Conservation (phyloP, 2,113 vertebrate genomes). For the Cyanoliseus patagonus region DNA sequence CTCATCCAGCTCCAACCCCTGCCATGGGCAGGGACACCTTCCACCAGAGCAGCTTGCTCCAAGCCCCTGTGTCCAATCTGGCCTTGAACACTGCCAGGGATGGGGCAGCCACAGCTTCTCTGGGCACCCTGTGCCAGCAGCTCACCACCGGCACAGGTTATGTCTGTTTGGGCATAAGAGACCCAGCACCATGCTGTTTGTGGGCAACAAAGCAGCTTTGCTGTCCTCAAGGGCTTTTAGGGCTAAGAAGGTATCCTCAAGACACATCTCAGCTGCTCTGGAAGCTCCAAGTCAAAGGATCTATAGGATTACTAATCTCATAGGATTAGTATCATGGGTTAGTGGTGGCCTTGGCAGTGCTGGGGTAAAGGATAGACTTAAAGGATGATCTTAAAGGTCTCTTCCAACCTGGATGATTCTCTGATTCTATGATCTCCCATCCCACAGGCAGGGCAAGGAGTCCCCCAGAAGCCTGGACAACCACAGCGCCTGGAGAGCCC, state of each 20-base stretch:
- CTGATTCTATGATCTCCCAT: not conserved
- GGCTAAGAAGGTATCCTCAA: no score
- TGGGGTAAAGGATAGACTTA: not conserved
- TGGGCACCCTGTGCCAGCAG: not conserved
- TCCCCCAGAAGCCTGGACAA: not conserved
- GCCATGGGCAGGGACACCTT: not conserved
- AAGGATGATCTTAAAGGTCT: not conserved
- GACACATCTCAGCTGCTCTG: not conserved
- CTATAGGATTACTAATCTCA: not conserved
- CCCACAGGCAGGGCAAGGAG: not conserved
- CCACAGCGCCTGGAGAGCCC: not conserved
- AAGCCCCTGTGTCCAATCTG: not conserved
- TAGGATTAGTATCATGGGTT: not conserved
- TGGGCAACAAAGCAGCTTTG: not conserved
- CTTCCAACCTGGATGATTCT: not conserved
- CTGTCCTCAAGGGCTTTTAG: not conserved
- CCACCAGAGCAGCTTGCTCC: not conserved
- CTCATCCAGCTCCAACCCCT: not conserved
- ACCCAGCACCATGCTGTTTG: not conserved
- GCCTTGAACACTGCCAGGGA: not conserved
- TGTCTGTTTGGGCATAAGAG: not conserved
- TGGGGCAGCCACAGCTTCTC: not conserved
- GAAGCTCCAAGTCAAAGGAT: not conserved
- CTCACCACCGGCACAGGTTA: not conserved
- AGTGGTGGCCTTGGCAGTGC: not conserved